phyloP scores from a whole-genome alignment of 2,888 invertebrate genomes.

The Willowsia nigromaculata region DNA sequence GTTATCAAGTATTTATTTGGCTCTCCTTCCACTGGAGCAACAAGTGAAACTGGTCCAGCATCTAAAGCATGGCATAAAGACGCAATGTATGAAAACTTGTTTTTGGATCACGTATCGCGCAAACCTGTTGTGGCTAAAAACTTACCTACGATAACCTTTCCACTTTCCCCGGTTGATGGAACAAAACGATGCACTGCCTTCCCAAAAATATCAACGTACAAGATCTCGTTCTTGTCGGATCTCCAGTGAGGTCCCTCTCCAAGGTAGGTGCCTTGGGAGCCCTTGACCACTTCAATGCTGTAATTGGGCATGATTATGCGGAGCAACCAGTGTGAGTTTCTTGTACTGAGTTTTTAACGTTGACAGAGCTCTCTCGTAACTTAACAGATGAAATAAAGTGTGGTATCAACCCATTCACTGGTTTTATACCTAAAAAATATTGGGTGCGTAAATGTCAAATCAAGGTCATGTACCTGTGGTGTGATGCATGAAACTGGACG shows the following conservation, averaged over 20 bases:
- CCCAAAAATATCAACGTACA: slow-evolving; percentile 77
- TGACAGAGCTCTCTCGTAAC: no score
- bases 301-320: slow-evolving; percentile 53
- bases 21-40: slow-evolving; percentile 85
- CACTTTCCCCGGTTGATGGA: slow-evolving; percentile 74
- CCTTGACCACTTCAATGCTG: slow-evolving; percentile 66
- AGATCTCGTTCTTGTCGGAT: slow-evolving; percentile 72
- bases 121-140: not conserved
- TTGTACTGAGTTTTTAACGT: no score
- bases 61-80: no score
- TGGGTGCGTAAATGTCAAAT: slow-evolving; percentile 24
- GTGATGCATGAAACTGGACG: no score
- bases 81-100: no score
- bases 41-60: slow-evolving; percentile 82
- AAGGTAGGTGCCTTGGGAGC: slow-evolving; percentile 66
- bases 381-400: not conserved
- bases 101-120: no score
- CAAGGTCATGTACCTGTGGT: slow-evolving; percentile 25
- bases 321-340: no score
- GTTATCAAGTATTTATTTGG: slow-evolving; percentile 85
- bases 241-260: slow-evolving; percentile 78
- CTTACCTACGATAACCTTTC: slow-evolving; percentile 72
- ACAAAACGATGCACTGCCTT: slow-evolving; percentile 75
- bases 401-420: not conserved
- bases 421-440: slow-evolving; percentile 21